A percentile compares a stretch with the other conserved stretches of the same genome.
Evolutionary conservation across 2,797 vertebrate species (phyloP).

Genomic region (Coccyzus lansbergi): DNA sequence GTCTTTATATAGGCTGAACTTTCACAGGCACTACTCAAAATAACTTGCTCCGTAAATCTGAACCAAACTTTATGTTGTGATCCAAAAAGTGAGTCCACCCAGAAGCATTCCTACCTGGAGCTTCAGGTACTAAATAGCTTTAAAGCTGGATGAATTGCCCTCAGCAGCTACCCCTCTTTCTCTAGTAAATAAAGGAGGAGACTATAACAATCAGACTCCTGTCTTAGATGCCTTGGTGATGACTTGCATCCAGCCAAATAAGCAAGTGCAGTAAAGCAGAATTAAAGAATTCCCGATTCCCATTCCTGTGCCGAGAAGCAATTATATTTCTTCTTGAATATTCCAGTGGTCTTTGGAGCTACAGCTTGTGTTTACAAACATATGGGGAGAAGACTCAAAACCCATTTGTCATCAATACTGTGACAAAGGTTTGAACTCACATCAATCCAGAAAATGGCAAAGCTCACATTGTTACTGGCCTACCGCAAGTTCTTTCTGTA

Average conservation of each 20-base stretch:
- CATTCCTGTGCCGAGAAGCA: neutral
- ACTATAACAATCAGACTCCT: neutral
- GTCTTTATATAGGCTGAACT: neutral
- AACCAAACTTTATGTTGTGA: neutral
- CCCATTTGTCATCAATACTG: neutral
- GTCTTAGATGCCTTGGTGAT: neutral
- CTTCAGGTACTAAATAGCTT: neutral
- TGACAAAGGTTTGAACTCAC: neutral
- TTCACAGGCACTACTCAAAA: neutral
- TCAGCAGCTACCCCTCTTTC: neutral
- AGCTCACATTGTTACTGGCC: neutral
- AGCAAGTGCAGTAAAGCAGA: neutral
- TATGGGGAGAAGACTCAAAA: neutral
- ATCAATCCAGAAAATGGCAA: slow-evolving; percentile 20
- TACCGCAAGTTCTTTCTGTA: neutral
- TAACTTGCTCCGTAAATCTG: neutral
- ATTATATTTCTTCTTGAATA: neutral
- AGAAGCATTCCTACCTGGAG: neutral
- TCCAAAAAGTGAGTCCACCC: neutral
- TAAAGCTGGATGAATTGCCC: neutral
- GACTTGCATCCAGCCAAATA: neutral
- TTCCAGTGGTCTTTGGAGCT: neutral
- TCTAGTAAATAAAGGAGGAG: neutral
- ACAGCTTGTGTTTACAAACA: neutral
- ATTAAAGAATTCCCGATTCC: neutral